These are phyloP conservation scores for Lucinisca nassula DNA, from an alignment of 2,888 invertebrate genomes.

Conservation along the genomic window DNA sequence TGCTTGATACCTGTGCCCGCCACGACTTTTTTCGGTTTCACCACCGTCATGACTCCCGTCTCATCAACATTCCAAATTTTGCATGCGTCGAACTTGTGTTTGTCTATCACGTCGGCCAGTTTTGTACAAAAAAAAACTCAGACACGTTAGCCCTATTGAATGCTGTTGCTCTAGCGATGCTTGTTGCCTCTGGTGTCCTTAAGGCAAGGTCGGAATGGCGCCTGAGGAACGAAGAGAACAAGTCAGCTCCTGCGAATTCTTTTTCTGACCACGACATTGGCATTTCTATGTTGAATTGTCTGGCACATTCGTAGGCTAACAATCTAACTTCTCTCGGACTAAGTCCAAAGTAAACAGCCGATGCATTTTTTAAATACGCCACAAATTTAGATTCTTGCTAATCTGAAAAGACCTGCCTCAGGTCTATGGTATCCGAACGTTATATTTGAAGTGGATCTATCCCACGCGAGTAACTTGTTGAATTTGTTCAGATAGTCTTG, in stretches of 20 bases:
- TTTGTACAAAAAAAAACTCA: conserved; percentile 47
- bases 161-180: conserved; percentile 55
- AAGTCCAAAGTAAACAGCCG: conserved; percentile 25
- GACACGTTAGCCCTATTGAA: conserved; percentile 59
- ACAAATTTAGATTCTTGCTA: conserved; percentile 31
- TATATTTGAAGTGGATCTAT: conserved; percentile 26
- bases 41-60: conserved; percentile 61
- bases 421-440: conserved; percentile 39
- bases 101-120: conserved; percentile 46
- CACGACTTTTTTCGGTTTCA: conserved; percentile 39
- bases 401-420: conserved; percentile 46
- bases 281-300: background rate
- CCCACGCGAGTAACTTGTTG: conserved; percentile 17
- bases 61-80: conserved; percentile 66
- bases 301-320: conserved; percentile 24
- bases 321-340: conserved; percentile 17
- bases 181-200: conserved; percentile 29
- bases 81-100: conserved; percentile 33
- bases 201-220: conserved; percentile 41
- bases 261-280: conserved; percentile 1
- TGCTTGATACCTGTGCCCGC: conserved; percentile 49
- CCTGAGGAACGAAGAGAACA: conserved; percentile 51
- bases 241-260: conserved; percentile 26
- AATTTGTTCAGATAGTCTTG: conserved; percentile 40
- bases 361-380: background rate